Evolutionary conservation across 2,888 invertebrate species (phyloP), one percentile per base, ranked within the genome.

Genomic region (Drosophila kanekoi): DNA sequence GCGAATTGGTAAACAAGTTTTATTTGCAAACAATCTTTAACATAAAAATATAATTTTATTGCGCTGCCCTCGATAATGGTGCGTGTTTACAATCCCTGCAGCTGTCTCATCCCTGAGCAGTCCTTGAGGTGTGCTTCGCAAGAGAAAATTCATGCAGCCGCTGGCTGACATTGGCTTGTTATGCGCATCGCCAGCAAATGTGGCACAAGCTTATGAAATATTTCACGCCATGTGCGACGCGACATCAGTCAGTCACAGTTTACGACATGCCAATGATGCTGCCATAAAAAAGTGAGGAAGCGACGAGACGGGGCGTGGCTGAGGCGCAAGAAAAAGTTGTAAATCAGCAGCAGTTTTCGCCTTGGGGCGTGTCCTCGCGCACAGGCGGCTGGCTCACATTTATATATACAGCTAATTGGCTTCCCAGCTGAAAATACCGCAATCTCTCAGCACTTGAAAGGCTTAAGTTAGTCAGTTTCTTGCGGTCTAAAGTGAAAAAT

Each of bases 221-320:
- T 68, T 79, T 73, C 77, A 63, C 65, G 69, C 72, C 72, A 67
- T 79, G 65, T 71, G 82, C 76, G 64, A 53, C 61, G 43, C 35
- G 53, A 52, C 14, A 28, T 40, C 18, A 41, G 84, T 88, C 89
- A 78, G 67, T 84, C 83, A 84, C 72, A 78, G 81, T 84, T 84
- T 89, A 84, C 72, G 83, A 84, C 89, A 88, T 87, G 83, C 89
- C 83, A 84, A 84, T 84, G 83, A 87, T 83, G 89, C 57, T 23
- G 80, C 53, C 79, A 72, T 84, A 81, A 87, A 80, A 81, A 70
- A 58, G 28, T 23, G 43, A 52, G 49, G 48, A 52, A 63, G 9
- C n/a, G n/a, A 2, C 13, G 20, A 9, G 28, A 6, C n/a, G 20
- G 20, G 5, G 18, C 14, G 11, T 11, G 47, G 47, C 20, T 20